Evolutionary conservation across 2,113 vertebrate genomes (phyloP).

Genomic region (Pipra filicauda): DNA sequence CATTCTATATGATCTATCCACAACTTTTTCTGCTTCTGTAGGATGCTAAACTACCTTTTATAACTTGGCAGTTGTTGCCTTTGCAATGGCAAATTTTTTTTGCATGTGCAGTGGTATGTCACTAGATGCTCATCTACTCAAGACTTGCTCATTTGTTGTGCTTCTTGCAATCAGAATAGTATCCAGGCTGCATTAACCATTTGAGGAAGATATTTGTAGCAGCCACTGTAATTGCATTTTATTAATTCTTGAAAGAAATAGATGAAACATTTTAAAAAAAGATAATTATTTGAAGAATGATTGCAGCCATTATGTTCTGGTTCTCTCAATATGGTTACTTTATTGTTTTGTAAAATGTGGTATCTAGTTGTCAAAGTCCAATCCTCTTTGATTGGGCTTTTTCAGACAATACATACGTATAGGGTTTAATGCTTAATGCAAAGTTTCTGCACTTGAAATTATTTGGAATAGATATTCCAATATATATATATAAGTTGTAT

Average conservation of each 20-base stretch:
- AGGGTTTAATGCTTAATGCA: background rate
- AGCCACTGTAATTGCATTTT: conserved; percentile 19
- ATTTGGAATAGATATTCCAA: background rate
- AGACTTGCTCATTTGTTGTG: background rate
- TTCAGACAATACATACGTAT: background rate
- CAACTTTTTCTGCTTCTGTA: background rate
- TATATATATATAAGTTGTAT: background rate
- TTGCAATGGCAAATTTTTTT: background rate
- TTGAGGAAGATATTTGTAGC: background rate
- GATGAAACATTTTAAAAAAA: conserved; percentile 39
- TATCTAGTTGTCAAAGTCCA: background rate
- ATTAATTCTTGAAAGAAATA: conserved; percentile 69
- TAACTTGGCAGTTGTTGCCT: background rate
- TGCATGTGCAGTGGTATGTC: background rate
- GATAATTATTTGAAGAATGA: background rate
- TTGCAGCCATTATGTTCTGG: background rate
- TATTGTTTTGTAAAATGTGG: background rate
- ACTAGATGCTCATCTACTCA: background rate
- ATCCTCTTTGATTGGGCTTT: background rate
- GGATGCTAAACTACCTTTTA: background rate
- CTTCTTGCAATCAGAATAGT: background rate
- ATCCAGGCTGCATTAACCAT: conserved; percentile 54
- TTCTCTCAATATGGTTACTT: background rate
- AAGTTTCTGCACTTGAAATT: background rate
- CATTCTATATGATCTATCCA: background rate